Conservation (phyloP, 2,113 vertebrate genomes). For the Aldabrachelys gigantea region DNA sequence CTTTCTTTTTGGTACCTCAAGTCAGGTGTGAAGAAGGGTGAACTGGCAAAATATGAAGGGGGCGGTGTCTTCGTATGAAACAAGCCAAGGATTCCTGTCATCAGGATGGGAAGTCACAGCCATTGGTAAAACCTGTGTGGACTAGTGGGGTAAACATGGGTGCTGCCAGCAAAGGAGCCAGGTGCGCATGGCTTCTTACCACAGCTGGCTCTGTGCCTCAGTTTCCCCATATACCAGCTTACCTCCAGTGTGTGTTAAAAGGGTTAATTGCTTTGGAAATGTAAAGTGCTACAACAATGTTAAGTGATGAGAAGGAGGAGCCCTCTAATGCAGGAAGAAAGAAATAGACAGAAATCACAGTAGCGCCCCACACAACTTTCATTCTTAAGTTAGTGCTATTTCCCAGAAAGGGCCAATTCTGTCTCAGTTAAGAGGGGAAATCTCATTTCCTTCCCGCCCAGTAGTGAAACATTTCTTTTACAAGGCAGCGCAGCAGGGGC, state of each 20-base stretch:
- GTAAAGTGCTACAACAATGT: neutral
- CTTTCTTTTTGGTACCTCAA: neutral
- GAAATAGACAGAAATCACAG: neutral
- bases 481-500: neutral
- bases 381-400: neutral
- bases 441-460: neutral
- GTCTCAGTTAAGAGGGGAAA: neutral
- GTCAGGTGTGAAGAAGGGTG: neutral
- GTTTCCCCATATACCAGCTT: neutral
- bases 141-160: neutral
- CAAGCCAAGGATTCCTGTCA: neutral
- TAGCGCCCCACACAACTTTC: neutral
- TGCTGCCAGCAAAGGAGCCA: neutral
- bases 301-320: neutral
- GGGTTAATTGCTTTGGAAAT: neutral
- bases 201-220: neutral
- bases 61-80: neutral
- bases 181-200: neutral
- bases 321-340: neutral
- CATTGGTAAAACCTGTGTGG: neutral
- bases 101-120: neutral
- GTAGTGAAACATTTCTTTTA: neutral
- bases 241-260: neutral
- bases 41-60: neutral
- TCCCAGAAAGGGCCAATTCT: neutral